Percentiles rank a stretch among this genome's conserved stretches.
phyloP scores from a whole-genome alignment of 2,888 invertebrate species.

The Heliconius hortense region DNA sequence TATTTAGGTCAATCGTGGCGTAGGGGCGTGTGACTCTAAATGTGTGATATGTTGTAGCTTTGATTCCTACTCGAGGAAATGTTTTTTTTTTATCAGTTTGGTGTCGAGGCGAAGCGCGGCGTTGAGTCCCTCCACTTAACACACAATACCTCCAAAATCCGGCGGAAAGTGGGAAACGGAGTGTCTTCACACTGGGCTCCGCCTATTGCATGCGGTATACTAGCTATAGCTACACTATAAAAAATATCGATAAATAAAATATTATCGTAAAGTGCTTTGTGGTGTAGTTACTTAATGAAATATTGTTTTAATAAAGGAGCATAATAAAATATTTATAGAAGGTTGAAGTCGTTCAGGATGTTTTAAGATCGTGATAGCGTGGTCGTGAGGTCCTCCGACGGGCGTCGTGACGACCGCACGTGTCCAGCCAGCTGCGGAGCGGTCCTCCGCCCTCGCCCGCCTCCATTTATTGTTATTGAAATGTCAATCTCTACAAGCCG shows the following conservation, averaged over 20 bases:
- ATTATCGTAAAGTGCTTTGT: not conserved
- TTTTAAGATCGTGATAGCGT: slow-evolving; percentile 48
- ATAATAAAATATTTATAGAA: slow-evolving; percentile 27
- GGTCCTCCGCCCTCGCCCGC: slow-evolving; percentile 49
- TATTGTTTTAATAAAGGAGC: not conserved
- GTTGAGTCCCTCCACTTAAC: too few relatives aligned
- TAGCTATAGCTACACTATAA: too few relatives aligned
- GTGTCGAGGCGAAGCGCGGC: too few relatives aligned
- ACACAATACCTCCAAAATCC: too few relatives aligned
- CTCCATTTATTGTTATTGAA: slow-evolving; percentile 64
- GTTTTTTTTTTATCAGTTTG: too few relatives aligned
- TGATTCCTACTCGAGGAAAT: too few relatives aligned
- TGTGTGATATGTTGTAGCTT: too few relatives aligned
- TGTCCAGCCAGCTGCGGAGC: slow-evolving; percentile 48
- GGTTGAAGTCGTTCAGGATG: slow-evolving; percentile 34
- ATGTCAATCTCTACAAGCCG: slow-evolving; percentile 52
- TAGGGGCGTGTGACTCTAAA: too few relatives aligned
- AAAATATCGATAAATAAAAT: not conserved
- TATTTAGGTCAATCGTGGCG: too few relatives aligned
- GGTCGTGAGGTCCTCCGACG: slow-evolving; percentile 57
- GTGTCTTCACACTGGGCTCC: too few relatives aligned
- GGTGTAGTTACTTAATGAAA: not conserved
- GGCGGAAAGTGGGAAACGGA: too few relatives aligned
- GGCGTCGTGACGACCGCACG: slow-evolving; percentile 72
- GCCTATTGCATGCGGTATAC: too few relatives aligned